These are phyloP conservation scores for Malacoraja senta DNA, from an alignment of 2,797 vertebrate species.

Conservation along the genomic window DNA sequence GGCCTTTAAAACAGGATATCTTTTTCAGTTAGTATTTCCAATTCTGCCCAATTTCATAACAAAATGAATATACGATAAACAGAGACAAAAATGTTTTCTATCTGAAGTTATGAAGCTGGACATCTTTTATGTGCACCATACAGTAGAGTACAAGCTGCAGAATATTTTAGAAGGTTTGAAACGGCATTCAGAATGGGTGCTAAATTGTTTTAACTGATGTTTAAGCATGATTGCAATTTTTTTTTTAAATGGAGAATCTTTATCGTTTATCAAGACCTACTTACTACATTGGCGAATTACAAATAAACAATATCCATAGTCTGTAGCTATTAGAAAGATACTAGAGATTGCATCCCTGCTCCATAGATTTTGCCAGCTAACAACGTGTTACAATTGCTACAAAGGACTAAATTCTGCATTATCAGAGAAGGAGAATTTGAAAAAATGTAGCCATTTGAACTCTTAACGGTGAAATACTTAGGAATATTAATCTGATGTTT, in stretches of 20 bases:
- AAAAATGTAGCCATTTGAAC: background rate
- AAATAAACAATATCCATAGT: slow-evolving; percentile 4
- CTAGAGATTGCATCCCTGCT: slow-evolving; percentile 1
- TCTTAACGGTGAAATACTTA: slow-evolving; percentile 1
- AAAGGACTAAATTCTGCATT: slow-evolving; percentile 29
- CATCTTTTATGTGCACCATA: background rate
- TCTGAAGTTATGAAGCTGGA: background rate
- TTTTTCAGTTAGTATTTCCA: background rate
- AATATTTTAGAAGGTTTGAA: slow-evolving; percentile 4
- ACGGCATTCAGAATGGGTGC: background rate
- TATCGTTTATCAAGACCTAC: background rate
- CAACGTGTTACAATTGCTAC: background rate
- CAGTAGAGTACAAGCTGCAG: background rate
- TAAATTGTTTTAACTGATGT: slow-evolving; percentile 21
- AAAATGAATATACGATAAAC: background rate
- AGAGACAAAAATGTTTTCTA: background rate
- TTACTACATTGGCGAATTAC: background rate
- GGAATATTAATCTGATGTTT: background rate
- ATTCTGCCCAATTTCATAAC: background rate
- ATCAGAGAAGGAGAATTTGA: background rate
- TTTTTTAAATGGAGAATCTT: slow-evolving; percentile 10
- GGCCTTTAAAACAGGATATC: background rate
- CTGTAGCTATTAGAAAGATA: background rate
- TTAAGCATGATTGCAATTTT: background rate
- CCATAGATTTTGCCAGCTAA: background rate